Percentiles rank a stretch among this genome's conserved stretches.
phyloP scores from a whole-genome alignment of 1,140 invertebrate genomes.

The Drepana arcuata region DNA sequence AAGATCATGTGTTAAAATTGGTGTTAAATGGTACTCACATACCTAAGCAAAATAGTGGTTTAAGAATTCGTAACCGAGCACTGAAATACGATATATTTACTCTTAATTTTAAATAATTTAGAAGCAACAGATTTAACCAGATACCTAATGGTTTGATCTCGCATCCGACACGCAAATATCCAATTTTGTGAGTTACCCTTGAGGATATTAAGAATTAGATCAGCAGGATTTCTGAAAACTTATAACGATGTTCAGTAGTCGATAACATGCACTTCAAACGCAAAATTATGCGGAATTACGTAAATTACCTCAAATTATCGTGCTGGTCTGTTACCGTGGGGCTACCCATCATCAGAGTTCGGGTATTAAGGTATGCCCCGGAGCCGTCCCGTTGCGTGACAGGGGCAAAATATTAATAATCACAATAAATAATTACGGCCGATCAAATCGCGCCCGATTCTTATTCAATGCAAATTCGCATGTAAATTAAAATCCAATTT shows the following conservation, averaged over 20 bases:
- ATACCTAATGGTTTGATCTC: no score
- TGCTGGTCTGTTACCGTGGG: conserved; percentile 31
- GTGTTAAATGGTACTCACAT: no score
- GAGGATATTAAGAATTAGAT: conserved; percentile 40
- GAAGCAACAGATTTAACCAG: no score
- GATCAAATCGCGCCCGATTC: conserved; percentile 24
- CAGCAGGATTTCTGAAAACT: conserved; percentile 15
- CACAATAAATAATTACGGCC: conserved; percentile 35
- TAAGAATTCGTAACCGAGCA: no score
- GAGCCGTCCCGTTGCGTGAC: conserved; percentile 41
- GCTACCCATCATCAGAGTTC: conserved; percentile 33
- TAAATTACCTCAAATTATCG: conserved; percentile 65
- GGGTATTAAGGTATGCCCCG: conserved; percentile 30
- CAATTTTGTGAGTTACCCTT: conserved; percentile 13
- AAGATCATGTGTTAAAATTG: no score
- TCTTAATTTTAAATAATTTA: no score
- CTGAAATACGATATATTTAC: no score
- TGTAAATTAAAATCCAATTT: no score
- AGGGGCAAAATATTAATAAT: conserved; percentile 48
- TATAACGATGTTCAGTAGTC: conserved; percentile 38
- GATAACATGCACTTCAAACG: conserved; percentile 54
- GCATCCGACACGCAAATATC: no score
- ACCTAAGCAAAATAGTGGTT: no score
- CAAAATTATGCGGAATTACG: conserved; percentile 57
- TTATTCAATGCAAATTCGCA: conserved; percentile 22